Base-by-base conservation (phyloP, 2,888 invertebrate species). In the Drosophila putrida region DNA sequence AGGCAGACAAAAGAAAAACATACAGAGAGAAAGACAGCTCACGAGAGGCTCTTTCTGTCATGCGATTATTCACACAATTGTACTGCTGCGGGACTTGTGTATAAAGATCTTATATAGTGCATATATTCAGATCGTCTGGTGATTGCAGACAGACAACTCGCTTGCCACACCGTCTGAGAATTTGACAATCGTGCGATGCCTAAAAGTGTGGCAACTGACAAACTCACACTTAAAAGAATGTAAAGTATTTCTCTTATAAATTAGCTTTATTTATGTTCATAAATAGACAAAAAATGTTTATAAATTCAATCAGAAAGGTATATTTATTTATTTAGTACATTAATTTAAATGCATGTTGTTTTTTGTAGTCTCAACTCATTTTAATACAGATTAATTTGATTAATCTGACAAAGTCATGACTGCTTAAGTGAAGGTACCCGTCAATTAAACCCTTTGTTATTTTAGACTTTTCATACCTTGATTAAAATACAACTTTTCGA, bases 31-130 rank as follows among this genome's bases (percentile, higher is more conserved):
- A 6, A 55, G 51, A n/a, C 38, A 57, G 65, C 53, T 60, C 57
- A 58, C 64, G 59, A 44, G 64, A 38, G 61, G 47, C 60, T 53
- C 43, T 67, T 47, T 36, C 54, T 44, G 59, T 53, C 75, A 71
- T 71, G 80, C 85, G 58, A 78, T 75, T 72, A 71, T 82, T 82
- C 86, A 75, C 82, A 82, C 83, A 78, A 82, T 82, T 82, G 83
- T 85, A 36, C 44, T 53, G 38, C 51, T 38, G 27, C 46, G 38
- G 41, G 33, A 20, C 15, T 43, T 39, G 15, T 20, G 20, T 20
- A 20, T 20, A 20, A 20, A 20, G 20, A 20, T 20, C 33, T 2
- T 9, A 9, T 31, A 28, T 8, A 6, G 6, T 28, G 28, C 6
- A 10, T 28, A 13, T 27, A 53, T 31, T 20, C n/a, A 38, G 53